These are phyloP conservation scores for Orthonyx spaldingii DNA, from an alignment of 2,113 vertebrate species.

Conservation along the genomic window DNA sequence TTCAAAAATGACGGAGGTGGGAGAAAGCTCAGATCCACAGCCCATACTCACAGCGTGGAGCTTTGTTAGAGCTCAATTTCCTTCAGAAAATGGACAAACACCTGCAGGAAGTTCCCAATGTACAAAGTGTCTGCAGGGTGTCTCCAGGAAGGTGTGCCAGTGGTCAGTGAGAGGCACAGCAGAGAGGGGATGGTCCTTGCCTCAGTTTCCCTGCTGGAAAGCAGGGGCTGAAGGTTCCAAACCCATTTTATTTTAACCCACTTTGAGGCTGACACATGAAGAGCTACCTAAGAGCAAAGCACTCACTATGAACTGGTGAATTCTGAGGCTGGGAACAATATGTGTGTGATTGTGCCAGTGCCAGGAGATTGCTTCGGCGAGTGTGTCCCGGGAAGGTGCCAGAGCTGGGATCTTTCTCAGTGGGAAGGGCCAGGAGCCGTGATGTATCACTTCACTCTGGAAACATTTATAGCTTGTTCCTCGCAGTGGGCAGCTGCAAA, in stretches of 20 bases:
- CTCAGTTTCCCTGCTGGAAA: neutral
- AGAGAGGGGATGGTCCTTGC: neutral
- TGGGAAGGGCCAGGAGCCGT: neutral
- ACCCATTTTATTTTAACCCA: neutral
- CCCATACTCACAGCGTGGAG: rapidly evolving
- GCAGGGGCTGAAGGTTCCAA: neutral
- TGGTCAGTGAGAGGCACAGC: neutral
- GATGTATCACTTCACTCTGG: neutral
- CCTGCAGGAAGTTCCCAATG: neutral
- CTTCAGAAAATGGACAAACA: neutral
- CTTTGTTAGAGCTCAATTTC: neutral
- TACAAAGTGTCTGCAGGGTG: neutral
- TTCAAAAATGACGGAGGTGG: neutral
- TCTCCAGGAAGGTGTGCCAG: rapidly evolving
- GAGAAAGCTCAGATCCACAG: neutral
- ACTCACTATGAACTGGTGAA: neutral
- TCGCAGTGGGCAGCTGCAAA: slow-evolving; percentile 37
- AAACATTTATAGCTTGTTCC: neutral
- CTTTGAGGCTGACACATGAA: neutral
- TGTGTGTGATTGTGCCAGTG: neutral
- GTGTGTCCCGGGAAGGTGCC: neutral
- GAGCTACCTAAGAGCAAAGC: neutral
- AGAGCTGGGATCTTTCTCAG: neutral
- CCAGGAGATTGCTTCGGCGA: neutral
- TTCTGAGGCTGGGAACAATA: neutral